A percentile compares a stretch with the other conserved stretches of the same genome.
Evolutionary conservation across 2,797 vertebrate species (phyloP).

Genomic region (Eptatretus atami): DNA sequence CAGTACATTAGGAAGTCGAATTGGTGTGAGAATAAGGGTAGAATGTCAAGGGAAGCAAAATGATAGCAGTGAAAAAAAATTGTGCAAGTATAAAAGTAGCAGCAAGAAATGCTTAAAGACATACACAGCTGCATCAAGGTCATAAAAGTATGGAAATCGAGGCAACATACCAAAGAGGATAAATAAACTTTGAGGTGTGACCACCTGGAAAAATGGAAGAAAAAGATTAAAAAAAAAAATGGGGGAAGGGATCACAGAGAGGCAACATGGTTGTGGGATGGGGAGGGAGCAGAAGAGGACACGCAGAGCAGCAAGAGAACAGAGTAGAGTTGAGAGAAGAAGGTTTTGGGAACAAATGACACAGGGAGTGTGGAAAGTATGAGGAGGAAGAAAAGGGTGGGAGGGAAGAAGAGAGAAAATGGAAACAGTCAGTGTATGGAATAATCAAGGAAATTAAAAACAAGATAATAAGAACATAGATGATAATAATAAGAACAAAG

Average conservation of each 20-base stretch:
- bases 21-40: too few species aligned
- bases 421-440: constrained; percentile 11
- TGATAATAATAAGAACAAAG: constrained; percentile 17
- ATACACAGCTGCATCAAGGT: too few species aligned
- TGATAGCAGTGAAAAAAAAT: constrained; percentile 41
- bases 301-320: constrained; percentile 99
- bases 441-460: constrained; percentile 10
- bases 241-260: constrained; percentile 57
- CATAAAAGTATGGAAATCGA: constrained; percentile 63
- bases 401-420: constrained; percentile 5
- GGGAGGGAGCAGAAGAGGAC: constrained; percentile 92
- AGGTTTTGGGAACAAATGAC: constrained; percentile 60
- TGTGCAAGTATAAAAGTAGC: constrained; percentile 43
- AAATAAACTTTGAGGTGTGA: constrained; percentile 99
- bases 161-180: constrained; percentile 99
- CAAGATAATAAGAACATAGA: constrained; percentile 6
- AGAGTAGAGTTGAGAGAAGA: constrained; percentile 76
- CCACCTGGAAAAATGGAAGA: constrained; percentile 96
- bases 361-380: constrained; percentile 48
- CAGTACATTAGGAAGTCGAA: too few species aligned
- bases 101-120: constrained; percentile 21
- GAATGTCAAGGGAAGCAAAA: constrained; percentile 21
- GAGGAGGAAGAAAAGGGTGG: constrained; percentile 24
- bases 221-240: constrained; percentile 10
- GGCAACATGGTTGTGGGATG: constrained; percentile 84